Conservation (phyloP, 1,140 invertebrate species). For the Trypoxylus dichotomus region DNA sequence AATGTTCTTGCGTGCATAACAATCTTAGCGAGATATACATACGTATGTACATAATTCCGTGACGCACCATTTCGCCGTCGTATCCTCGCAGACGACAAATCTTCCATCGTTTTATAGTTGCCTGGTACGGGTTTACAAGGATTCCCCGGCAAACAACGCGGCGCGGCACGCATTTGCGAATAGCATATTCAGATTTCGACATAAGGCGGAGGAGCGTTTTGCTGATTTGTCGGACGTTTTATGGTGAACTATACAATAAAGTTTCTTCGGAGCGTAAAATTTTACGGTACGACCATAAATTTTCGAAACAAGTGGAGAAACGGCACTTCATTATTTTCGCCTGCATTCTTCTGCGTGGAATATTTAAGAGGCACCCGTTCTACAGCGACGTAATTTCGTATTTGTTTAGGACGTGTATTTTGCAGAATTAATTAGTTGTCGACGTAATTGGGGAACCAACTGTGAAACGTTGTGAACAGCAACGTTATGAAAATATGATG, state of each 20-base stretch:
- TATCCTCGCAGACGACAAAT: background rate
- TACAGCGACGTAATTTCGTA: background rate
- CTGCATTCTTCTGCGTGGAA: slow-evolving; percentile 13
- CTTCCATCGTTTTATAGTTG: slow-evolving; percentile 1
- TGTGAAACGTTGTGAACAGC: background rate
- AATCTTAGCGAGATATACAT: background rate
- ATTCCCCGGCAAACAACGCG: background rate
- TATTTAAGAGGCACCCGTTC: slow-evolving; percentile 1
- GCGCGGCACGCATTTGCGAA: slow-evolving; percentile 3
- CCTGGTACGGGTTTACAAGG: background rate
- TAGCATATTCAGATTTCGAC: slow-evolving; percentile 20
- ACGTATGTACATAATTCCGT: background rate
- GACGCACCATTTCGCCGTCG: background rate
- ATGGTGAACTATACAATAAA: slow-evolving; percentile 20
- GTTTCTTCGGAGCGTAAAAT: background rate
- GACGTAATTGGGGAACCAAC: background rate
- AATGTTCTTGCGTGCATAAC: background rate
- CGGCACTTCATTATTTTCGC: slow-evolving; percentile 18
- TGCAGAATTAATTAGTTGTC: slow-evolving; percentile 6
- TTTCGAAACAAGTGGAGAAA: slow-evolving; percentile 16
- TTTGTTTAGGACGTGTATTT: slow-evolving; percentile 11
- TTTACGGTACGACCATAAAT: slow-evolving; percentile 24
- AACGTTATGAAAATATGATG: background rate
- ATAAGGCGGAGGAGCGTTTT: background rate
- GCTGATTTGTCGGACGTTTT: slow-evolving; percentile 21